A percentile compares a stretch with the other conserved stretches of the same genome.
Conservation (phyloP, 2,797 vertebrate species). For the Spheniscus humboldti region DNA sequence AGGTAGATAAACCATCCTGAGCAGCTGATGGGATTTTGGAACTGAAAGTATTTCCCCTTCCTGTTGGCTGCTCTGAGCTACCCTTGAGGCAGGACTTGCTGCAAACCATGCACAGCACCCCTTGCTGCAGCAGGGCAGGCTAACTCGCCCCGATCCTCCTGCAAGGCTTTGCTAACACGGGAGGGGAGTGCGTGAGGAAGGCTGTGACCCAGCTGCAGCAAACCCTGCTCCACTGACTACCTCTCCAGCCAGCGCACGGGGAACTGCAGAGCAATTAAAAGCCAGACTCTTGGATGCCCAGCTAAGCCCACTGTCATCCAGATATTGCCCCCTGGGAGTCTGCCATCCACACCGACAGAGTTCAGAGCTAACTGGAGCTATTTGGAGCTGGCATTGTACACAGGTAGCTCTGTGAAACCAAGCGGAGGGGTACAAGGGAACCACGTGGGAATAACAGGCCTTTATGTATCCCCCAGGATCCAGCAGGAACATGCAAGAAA, state of each 20-base stretch:
- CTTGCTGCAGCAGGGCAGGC: neutral
- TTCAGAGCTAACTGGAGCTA: neutral
- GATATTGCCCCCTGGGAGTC: neutral
- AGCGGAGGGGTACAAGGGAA: neutral
- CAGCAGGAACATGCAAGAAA: neutral
- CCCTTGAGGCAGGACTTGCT: neutral
- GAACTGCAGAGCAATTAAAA: neutral
- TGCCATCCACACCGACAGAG: neutral
- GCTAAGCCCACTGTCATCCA: neutral
- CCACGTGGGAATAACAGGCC: neutral
- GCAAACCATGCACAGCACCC: neutral
- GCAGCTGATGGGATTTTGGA: slow-evolving; percentile 6
- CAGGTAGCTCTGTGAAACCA: neutral
- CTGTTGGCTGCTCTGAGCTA: slow-evolving; percentile 24
- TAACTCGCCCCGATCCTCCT: rapidly evolving
- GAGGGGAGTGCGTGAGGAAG: neutral
- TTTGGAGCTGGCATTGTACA: neutral
- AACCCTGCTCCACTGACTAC: neutral
- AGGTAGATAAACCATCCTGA: slow-evolving; percentile 24
- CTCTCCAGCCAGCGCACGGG: neutral
- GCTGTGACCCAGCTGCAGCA: neutral
- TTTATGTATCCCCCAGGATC: neutral
- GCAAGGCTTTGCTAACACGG: neutral
- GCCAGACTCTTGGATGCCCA: neutral
- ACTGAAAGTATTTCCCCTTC: slow-evolving; percentile 49